Conservation (phyloP, 2,888 invertebrate species). For the Melipona bicolor region DNA sequence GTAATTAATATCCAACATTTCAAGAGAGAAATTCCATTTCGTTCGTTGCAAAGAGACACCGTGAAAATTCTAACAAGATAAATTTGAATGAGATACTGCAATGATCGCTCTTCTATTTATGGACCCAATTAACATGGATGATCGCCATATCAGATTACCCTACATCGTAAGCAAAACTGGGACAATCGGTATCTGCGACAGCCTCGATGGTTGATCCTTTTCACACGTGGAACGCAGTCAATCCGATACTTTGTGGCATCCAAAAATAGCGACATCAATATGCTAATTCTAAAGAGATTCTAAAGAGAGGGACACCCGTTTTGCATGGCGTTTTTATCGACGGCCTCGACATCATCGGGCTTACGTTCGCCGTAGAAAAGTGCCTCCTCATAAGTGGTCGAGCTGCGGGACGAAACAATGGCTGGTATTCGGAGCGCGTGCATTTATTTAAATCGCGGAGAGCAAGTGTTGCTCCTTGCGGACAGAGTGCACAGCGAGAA, state of each 20-base stretch:
- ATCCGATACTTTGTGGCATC: not conserved
- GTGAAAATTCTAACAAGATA: too few species aligned
- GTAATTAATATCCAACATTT: too few species aligned
- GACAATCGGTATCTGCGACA: not conserved
- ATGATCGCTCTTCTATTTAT: too few species aligned
- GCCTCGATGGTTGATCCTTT: not conserved
- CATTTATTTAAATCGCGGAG: slow-evolving; percentile 81
- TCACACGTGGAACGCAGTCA: not conserved
- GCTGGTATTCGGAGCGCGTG: slow-evolving; percentile 76
- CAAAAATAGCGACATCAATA: slow-evolving; percentile 24
- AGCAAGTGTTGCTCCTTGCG: slow-evolving; percentile 75
- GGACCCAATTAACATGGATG: too few species aligned
- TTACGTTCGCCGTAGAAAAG: slow-evolving; percentile 33
- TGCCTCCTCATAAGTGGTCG: slow-evolving; percentile 37
- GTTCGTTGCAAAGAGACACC: too few species aligned
- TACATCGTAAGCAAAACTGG: not conserved
- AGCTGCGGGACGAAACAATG: slow-evolving; percentile 71
- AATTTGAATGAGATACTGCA: too few species aligned
- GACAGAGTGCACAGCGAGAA: slow-evolving; percentile 67
- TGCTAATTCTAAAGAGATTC: slow-evolving; percentile 4
- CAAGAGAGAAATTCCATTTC: too few species aligned
- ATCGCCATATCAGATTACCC: not conserved
- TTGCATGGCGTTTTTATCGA: slow-evolving; percentile 13
- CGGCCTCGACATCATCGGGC: not conserved
- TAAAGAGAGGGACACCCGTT: slow-evolving; percentile 1